These are phyloP conservation scores for Brachypodius melanocephalos DNA, from an alignment of 2,113 vertebrate species.

Conservation along the genomic window DNA sequence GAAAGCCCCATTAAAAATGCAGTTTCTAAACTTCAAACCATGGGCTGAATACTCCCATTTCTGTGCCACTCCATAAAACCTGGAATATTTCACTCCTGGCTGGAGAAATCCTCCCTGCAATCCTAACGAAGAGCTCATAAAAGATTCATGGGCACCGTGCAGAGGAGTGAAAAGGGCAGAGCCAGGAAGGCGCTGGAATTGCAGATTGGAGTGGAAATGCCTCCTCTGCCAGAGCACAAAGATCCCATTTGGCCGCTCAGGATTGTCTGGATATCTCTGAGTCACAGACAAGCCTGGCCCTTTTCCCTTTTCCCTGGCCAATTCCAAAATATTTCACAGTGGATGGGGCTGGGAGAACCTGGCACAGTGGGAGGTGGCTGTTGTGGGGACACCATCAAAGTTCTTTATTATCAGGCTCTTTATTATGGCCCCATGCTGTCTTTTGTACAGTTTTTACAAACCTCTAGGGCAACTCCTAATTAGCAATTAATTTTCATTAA, in stretches of 20 bases:
- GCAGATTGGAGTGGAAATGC: rapidly evolving
- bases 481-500: background rate
- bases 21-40: background rate
- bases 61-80: background rate
- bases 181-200: background rate
- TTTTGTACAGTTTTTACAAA: too few species aligned
- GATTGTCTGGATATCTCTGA: background rate
- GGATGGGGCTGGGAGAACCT: background rate
- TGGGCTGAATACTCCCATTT: background rate
- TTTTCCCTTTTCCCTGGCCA: background rate
- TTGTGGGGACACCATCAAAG: too few species aligned
- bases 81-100: background rate
- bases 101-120: background rate
- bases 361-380: rapidly evolving
- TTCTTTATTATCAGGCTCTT: too few species aligned
- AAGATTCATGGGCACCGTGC: background rate
- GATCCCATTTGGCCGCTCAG: background rate
- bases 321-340: rapidly evolving
- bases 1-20: background rate
- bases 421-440: too few species aligned
- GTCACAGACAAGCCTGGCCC: rapidly evolving
- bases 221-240: background rate
- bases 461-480: too few species aligned
- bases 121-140: background rate
- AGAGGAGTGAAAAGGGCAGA: background rate